Evolutionary conservation across 53 echinoderm and acorn worm genomes (phyloP), one percentile per base, ranked within the genome.

Genomic region (Temnopleurus reevesii): DNA sequence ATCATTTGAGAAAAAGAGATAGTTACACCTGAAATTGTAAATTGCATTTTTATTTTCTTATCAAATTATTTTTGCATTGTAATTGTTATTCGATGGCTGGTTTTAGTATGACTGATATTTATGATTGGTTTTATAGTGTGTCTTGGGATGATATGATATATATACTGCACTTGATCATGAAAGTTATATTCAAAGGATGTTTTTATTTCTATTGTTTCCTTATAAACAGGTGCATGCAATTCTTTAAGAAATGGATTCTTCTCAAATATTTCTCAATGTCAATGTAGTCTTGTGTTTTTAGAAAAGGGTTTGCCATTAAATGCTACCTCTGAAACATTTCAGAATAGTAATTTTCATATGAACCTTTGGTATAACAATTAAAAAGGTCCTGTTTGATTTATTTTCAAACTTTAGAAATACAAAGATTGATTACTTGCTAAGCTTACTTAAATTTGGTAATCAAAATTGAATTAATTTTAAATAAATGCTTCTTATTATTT

Each of bases 171-270:
- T 71, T 71, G 36, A 71, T 8, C 23, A 41, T 71, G 13, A 71
- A 71, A 8, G 3, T 65, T n/a, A 21, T 71, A n/a, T 71, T 31
- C 41, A 8, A 71, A 38, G 71, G 41, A n/a, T 71, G 9, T 23
- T 71, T 12, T 31, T 31, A 31, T 30, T 38, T 41, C 41, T 71
- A n/a, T 21, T 71, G 36, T 71, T 71, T 25, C 35, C 41, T 71
- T 71, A 41, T 41, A 71, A 31, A n/a, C 38, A 21, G 41, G 71
- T 43, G 71, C 71, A 71, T 71, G 71, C 41, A 71, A 71, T 36
- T 71, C 15, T 66, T 66, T 38, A 19, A 66, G 71, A 66, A n/a
- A 66, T 66, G 7, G 71, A 36, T 71, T 71, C 15, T n/a, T 71
- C n/a, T 31, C n/a, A n/a, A 21, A 71, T 71, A 71, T 71, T 38